A percentile compares a stretch with the other conserved stretches of the same genome.
phyloP scores from a whole-genome alignment of 2,888 invertebrate species.

The Ceramica pisi region DNA sequence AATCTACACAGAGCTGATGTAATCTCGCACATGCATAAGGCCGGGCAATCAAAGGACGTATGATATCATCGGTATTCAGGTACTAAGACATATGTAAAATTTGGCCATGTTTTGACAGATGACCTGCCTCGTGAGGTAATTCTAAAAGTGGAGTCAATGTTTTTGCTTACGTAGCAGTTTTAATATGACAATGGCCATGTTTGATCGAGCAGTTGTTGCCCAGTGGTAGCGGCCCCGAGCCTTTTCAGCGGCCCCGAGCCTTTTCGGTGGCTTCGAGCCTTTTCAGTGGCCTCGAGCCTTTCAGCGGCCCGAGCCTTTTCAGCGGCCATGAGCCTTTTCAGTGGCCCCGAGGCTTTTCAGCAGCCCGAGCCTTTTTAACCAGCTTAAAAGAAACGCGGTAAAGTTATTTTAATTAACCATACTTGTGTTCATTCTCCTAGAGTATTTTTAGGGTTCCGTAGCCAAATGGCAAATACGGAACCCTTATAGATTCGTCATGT shows the following conservation, averaged over 20 bases:
- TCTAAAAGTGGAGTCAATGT: background rate
- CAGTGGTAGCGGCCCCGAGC: background rate
- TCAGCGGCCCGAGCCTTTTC: too few relatives aligned
- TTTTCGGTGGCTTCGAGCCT: too few relatives aligned
- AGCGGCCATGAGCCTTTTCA: too few relatives aligned
- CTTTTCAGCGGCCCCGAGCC: too few relatives aligned
- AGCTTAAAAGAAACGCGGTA: background rate
- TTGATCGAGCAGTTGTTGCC: background rate
- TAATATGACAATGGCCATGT: background rate
- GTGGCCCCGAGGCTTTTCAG: too few relatives aligned
- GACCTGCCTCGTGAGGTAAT: background rate
- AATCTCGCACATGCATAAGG: constrained; percentile 17
- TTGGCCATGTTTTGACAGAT: constrained; percentile 13
- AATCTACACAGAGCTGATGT: constrained; percentile 15
- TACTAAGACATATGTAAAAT: constrained; percentile 19
- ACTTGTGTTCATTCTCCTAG: too few relatives aligned
- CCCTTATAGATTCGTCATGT: too few relatives aligned
- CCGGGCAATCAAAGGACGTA: constrained; percentile 23
- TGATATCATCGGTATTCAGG: constrained; percentile 25
- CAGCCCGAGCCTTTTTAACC: background rate
- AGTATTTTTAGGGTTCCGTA: too few relatives aligned
- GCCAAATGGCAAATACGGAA: too few relatives aligned
- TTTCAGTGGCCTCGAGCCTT: too few relatives aligned
- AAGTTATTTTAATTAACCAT: too few relatives aligned
- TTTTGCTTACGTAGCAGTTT: background rate